These are phyloP conservation scores for Misgurnus mizolepis DNA, from an alignment of 2,113 vertebrate species.

Conservation along the genomic window DNA sequence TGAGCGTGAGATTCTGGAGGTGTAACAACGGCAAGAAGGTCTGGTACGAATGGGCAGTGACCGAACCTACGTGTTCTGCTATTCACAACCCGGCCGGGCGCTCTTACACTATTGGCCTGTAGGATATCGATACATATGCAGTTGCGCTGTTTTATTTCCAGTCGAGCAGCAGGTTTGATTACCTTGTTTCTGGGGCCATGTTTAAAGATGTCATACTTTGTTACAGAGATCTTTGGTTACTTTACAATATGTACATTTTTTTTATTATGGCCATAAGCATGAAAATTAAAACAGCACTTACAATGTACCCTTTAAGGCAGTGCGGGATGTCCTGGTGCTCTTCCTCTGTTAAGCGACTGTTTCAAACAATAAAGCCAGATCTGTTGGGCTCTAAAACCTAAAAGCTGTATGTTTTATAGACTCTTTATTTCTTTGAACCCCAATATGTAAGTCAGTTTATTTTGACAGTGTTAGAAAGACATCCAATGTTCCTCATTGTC, in stretches of 20 bases:
- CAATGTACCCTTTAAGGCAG: constrained; percentile 14
- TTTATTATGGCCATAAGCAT: constrained; percentile 8
- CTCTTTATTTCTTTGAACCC: not conserved
- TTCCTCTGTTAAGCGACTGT: not conserved
- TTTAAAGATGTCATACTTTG: not conserved
- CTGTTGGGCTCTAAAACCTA: not conserved
- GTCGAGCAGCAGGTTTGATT: constrained; percentile 4
- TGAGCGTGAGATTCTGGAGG: constrained; percentile 88
- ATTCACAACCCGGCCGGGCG: constrained; percentile 92
- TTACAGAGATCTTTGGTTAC: not conserved
- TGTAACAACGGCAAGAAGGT: constrained; percentile 92
- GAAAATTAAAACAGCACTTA: constrained; percentile 8
- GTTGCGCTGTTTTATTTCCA: not conserved
- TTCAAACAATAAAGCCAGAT: not conserved
- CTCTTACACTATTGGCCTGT: constrained; percentile 93
- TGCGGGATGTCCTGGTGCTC: constrained; percentile 7
- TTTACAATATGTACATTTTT: constrained; percentile 10
- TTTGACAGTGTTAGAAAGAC: not conserved
- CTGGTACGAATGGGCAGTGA: constrained; percentile 96
- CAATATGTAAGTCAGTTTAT: not conserved
- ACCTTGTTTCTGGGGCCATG: constrained; percentile 1
- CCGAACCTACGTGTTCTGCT: constrained; percentile 85
- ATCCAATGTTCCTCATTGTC: not conserved
- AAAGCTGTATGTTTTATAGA: not conserved
- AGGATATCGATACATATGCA: constrained; percentile 4